phyloP scores from a whole-genome alignment of 2,797 vertebrate genomes.

The Gastrophryne carolinensis region DNA sequence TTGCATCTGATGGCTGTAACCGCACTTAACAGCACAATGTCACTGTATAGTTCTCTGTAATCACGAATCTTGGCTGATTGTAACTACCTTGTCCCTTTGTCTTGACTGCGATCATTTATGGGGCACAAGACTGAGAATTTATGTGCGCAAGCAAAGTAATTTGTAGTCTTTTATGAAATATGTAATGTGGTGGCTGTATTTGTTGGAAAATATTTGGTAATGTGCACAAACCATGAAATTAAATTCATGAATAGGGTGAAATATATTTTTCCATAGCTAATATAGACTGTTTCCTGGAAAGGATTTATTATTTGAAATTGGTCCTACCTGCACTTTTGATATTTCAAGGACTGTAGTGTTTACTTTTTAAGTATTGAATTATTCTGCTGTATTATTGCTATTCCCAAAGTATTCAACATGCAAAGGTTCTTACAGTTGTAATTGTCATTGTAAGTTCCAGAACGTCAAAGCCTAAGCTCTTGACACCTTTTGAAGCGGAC shows the following conservation, averaged over 20 bases:
- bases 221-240: conserved; percentile 45
- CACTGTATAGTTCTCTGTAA: conserved; percentile 52
- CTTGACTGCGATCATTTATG: conserved; percentile 44
- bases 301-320: conserved; percentile 47
- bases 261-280: conserved; percentile 45
- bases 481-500: too few species aligned
- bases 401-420: background rate
- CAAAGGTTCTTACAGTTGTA: background rate
- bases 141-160: conserved; percentile 28
- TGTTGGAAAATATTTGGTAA: conserved; percentile 45
- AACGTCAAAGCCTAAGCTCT: too few species aligned
- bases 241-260: conserved; percentile 52
- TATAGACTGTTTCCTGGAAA: conserved; percentile 49
- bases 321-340: conserved; percentile 28
- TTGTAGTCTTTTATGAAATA: conserved; percentile 51
- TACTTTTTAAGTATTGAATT: conserved; percentile 9
- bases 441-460: too few species aligned
- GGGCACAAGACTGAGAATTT: conserved; percentile 30
- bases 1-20: conserved; percentile 59
- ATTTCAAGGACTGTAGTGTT: conserved; percentile 14
- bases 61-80: conserved; percentile 48
- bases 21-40: conserved; percentile 56
- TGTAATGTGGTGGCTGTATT: conserved; percentile 52
- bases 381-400: background rate
- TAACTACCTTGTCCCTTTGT: conserved; percentile 31